These are phyloP conservation scores for Bostrychus sinensis DNA, from an alignment of 2,113 vertebrate species.

Conservation along the genomic window DNA sequence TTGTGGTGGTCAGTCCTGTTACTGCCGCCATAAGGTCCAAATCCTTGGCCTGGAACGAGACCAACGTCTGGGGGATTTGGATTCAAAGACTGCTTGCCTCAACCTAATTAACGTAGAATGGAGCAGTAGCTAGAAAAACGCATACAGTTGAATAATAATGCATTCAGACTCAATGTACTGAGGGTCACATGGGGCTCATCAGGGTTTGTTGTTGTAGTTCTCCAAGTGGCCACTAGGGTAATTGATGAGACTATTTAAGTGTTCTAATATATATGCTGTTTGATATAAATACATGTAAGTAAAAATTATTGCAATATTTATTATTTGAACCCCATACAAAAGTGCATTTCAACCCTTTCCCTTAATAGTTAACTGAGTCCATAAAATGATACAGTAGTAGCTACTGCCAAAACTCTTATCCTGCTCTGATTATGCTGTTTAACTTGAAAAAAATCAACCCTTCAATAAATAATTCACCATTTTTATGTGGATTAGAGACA, in stretches of 20 bases:
- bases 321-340: too few species aligned
- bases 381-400: neutral
- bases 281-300: too few species aligned
- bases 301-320: too few species aligned
- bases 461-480: neutral
- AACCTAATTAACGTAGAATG: constrained; percentile 17
- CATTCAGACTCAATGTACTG: neutral
- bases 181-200: neutral
- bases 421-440: neutral
- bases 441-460: neutral
- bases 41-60: constrained; percentile 49
- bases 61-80: constrained; percentile 23
- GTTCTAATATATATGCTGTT: too few species aligned
- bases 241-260: neutral
- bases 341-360: too few species aligned
- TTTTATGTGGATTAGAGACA: neutral
- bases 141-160: neutral
- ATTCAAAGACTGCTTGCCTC: constrained; percentile 8
- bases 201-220: neutral
- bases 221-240: neutral
- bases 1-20: constrained; percentile 50
- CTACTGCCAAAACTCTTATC: too few species aligned
- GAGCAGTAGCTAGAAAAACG: constrained; percentile 1
- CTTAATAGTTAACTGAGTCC: neutral
- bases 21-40: constrained; percentile 51